Evolutionary conservation across 2,113 vertebrate genomes (phyloP), one percentile per base, ranked within the genome.

Genomic region (Perognathus longimembris): DNA sequence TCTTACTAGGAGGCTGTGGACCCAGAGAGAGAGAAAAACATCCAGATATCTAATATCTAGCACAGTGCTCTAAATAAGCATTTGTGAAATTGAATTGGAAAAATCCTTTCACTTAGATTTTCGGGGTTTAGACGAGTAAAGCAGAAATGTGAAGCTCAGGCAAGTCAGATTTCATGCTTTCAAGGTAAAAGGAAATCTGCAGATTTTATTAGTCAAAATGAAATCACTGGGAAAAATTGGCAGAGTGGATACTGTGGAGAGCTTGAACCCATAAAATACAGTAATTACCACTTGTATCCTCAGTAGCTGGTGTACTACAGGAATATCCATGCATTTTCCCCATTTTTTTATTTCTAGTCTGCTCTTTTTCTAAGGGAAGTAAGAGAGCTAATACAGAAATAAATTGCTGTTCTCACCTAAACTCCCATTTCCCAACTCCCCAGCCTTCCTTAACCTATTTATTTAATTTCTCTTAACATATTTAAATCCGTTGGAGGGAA

Each of bases 391-490:
- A 26, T 93, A 92, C 86, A 91, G 88, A 96, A 93, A 95, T 96
- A 96, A 97, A 96, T 95, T 34, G 90, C 64, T 22, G 5, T 64
- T 95, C 86, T 93, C 69, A 75, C 77, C 38, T 76, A 90, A 92
- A 76, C 34, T 63, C 75, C 87, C 24, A n/a, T 89, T 91, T 64
- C 32, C 86, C 84, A 94, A 95, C 83, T 82, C 92, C 69, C 17
- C 0, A 94, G 86, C 22, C 70, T 96, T 94, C 74, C 50, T 95
- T 96, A 94, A 92, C 91, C 87, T 79, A 88, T 94, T 94, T 93
- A 95, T 91, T 96, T 93, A 96, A 95, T 95, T 95, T 96, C 61
- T 94, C 77, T 93, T 94, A 97, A 97, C 87, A 96, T 97, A 97
- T 95, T 96, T 92, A 97, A 97, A 94, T 94, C 66, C 42, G 85